Evolutionary conservation across 2,888 invertebrate species (phyloP).

Genomic region (Xylota sylvarum): DNA sequence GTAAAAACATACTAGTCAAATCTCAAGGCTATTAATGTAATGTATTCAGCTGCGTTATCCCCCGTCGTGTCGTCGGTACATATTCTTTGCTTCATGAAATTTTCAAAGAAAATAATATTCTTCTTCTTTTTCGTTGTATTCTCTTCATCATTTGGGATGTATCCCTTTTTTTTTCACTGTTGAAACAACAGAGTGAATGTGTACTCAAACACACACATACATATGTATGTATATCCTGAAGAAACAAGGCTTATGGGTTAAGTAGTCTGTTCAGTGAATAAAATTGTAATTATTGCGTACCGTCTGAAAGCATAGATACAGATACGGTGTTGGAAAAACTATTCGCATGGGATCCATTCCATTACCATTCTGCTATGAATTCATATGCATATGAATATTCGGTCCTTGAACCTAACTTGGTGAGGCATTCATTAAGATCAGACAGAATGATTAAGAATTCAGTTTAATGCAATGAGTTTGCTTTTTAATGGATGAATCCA

Average conservation of each 20-base stretch:
- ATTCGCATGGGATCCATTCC: too few species aligned
- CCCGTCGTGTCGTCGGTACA: conserved; percentile 9
- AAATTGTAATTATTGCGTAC: conserved; percentile 27
- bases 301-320: conserved; percentile 1
- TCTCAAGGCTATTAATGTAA: conserved; percentile 14
- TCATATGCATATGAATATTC: too few species aligned
- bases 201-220: conserved; percentile 9
- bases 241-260: neutral
- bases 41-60: conserved; percentile 10
- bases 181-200: conserved; percentile 33
- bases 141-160: neutral
- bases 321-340: too few species aligned
- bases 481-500: too few species aligned
- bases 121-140: conserved; percentile 1
- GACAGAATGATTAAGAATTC: too few species aligned
- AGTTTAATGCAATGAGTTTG: too few species aligned
- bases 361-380: too few species aligned
- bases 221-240: neutral
- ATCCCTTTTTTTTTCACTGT: conserved; percentile 12
- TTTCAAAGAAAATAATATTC: conserved; percentile 29
- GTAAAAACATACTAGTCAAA: conserved; percentile 11
- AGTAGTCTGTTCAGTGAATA: conserved; percentile 35
- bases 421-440: too few species aligned
- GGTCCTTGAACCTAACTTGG: too few species aligned
- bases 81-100: conserved; percentile 39